Base-by-base conservation (phyloP, 2,888 invertebrate genomes). In the Atherix ibis region DNA sequence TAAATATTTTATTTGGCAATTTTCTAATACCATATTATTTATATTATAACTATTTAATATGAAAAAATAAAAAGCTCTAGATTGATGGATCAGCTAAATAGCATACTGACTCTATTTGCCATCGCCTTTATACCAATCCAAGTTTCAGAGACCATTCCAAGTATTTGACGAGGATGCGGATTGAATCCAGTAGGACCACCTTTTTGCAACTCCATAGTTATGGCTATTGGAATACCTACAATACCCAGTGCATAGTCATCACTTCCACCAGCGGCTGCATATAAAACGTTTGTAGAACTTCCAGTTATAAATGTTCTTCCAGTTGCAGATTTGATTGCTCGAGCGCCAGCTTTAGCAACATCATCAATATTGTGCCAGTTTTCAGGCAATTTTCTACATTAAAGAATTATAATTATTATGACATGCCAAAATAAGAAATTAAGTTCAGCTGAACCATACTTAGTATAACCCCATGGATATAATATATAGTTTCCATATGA, bases 161-260 rank as follows among this genome's bases (percentile, higher is more conserved):
- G 50, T 41, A 78, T 76, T 32, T 63, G 61, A 2, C 48, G 48
- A 1, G 71, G 63, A 5, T 71, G 63, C 2, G 73, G 60, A 48
- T 71, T 60, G 49, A 78, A 78, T n/a, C n/a, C n/a, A n/a, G n/a
- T n/a, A n/a, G n/a, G n/a, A 1, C 48, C 49, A 2, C 35, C 16
- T 5, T 52, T 44, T 1, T 73, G 68, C 28, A 80, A 48, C 49
- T 78, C 78, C 46, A 71, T 64, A 1, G 76, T 76, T 41, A 70
- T 76, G 0, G 71, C 50, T 6, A 76, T 52, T 4, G 68, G 65
- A 27, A 73, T 65, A 2, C 68, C 70, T 9, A 51, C 63, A 4
- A 59, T 56, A 2, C 51, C 66, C 52, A 71, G 70, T 1, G 69
- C 71, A 52, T 71, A 80, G 43, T 79, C 78, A 47, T 73, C 72